These are phyloP conservation scores for Eurystomus glaucurus DNA, from an alignment of 2,797 vertebrate genomes.

Conservation along the genomic window DNA sequence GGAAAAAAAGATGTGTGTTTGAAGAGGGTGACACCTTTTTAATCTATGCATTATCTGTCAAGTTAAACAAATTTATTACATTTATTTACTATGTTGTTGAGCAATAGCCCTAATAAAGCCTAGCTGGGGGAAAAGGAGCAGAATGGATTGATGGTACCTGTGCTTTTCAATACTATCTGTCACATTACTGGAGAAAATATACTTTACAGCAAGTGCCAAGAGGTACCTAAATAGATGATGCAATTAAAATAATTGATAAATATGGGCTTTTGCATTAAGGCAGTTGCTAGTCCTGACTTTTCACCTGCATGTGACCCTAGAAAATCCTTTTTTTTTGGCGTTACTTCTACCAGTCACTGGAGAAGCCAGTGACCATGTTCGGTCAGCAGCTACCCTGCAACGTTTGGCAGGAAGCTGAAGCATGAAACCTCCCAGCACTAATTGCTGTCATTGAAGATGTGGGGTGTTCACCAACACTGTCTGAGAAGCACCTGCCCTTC, in stretches of 20 bases:
- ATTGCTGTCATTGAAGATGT: neutral
- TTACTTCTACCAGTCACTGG: neutral
- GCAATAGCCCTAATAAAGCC: neutral
- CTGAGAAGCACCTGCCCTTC: neutral
- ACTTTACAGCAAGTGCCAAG: neutral
- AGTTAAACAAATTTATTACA: neutral
- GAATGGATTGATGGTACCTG: neutral
- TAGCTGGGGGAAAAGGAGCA: neutral
- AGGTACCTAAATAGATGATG: neutral
- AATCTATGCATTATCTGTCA: neutral
- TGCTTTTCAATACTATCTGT: neutral
- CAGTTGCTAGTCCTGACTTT: neutral
- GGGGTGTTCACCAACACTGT: neutral
- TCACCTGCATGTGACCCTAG: neutral
- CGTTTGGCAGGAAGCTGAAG: neutral
- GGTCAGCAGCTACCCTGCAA: neutral
- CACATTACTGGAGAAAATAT: neutral
- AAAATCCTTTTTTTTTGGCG: neutral
- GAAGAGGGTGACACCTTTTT: neutral
- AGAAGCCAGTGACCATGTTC: neutral
- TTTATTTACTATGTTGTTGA: neutral
- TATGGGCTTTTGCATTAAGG: neutral
- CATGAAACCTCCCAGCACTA: neutral
- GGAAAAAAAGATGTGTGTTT: neutral
- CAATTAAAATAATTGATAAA: neutral